Base-by-base conservation (phyloP, 2,797 vertebrate species). In the Aplochiton taeniatus region DNA sequence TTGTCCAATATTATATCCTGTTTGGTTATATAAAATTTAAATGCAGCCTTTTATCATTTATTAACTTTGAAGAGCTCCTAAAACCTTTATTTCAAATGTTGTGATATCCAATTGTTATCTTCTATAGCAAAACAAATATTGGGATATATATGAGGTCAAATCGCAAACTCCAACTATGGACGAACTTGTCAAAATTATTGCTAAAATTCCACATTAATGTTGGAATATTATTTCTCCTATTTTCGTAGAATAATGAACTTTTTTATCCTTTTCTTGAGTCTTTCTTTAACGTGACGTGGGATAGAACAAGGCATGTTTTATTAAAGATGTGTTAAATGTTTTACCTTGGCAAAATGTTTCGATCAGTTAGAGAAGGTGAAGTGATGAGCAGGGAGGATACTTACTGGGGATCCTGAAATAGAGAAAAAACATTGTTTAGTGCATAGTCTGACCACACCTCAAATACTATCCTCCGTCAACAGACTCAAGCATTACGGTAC, bases 341-440 rank as follows among this genome's bases (percentile, higher is more conserved):
- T 47, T 57, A 17, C 45, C 2, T 55, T 48, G 11, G 47, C 6
- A 9, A 58, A 44, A 45, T 63, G 68, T 7, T 45, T 58, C 71
- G 70, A 68, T n/a, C 66, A 74, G 62, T 70, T 70, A 75, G 58
- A 63, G 76, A 73, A 75, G 80, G 75, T 69, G 79, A 83, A 77
- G 77, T 20, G 82, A 55, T 77, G 68, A 43, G 3, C 31, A 31
- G 31, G 31, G 31, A 31, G 31, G 2, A 84, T 98, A 99, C 97
- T 99, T 98, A 99, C 97, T 92, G 96, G 94, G 92, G 94, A 94
- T 93, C 97, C 97, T 99, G 87, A 79, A 85, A 87, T 70, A 88
- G 17, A 43, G 71, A 14, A 73, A 77, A 67, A 78, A 69, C 65
- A 75, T 81, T 74, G 73, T 80, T 87, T 65, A 80, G 78, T 67